These are phyloP conservation scores for Ennomos erosarius DNA, from an alignment of 2,888 invertebrate genomes.

Conservation along the genomic window DNA sequence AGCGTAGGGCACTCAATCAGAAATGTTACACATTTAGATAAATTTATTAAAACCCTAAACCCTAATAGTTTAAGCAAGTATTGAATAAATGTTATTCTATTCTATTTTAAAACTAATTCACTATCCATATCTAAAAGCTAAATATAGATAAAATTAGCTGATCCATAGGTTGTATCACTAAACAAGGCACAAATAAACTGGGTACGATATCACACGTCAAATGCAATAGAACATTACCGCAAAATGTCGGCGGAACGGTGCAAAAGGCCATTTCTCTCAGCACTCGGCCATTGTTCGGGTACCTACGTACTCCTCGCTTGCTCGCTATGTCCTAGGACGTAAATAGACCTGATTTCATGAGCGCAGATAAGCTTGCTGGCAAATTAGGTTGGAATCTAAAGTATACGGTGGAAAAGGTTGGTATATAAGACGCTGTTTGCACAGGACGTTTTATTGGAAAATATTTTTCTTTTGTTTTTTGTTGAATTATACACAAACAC, in stretches of 20 bases:
- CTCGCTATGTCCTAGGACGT: constrained; percentile 25
- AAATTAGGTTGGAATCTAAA: constrained; percentile 22
- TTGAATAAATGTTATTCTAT: too few species aligned
- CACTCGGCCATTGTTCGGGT: constrained; percentile 25
- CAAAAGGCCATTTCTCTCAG: constrained; percentile 15
- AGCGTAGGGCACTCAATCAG: too few species aligned
- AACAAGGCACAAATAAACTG: constrained; percentile 27
- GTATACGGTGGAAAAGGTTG: neutral
- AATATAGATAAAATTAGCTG: too few species aligned
- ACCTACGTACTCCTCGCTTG: too few species aligned
- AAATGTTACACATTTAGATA: too few species aligned
- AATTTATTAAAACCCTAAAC: too few species aligned
- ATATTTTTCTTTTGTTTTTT: too few species aligned
- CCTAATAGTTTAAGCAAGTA: too few species aligned
- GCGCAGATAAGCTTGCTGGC: constrained; percentile 21
- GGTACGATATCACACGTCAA: constrained; percentile 37
- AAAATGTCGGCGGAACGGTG: constrained; percentile 28
- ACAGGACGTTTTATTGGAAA: neutral
- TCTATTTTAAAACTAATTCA: constrained; percentile 3
- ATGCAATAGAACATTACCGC: constrained; percentile 38
- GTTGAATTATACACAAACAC: too few species aligned
- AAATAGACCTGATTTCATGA: constrained; percentile 27
- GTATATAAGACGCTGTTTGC: neutral
- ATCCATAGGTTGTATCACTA: neutral
- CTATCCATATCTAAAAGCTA: neutral